Evolutionary conservation across 2,797 vertebrate genomes (phyloP), one percentile per base, ranked within the genome.

Genomic region (Vultur gryphus): DNA sequence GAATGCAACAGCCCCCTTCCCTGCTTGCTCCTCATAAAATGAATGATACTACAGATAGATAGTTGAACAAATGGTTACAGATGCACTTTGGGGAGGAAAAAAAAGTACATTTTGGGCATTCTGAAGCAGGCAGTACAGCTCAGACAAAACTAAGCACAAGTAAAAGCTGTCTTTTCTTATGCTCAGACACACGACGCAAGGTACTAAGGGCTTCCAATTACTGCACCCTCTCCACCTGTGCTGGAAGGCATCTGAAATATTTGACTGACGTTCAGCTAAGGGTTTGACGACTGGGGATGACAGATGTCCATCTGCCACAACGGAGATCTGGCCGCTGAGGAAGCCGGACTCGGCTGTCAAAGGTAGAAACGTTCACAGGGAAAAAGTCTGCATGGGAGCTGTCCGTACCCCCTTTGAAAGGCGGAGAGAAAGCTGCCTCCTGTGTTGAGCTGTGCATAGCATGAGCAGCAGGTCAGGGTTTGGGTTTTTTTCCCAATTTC

Each of bases 301-400:
- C n/a, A 39, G 24, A 23, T 9, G 21, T 57, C 78, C 59, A 16
- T 43, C 46, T 65, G 57, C 64, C 41, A 58, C 39, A 19, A 0
- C 0, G 0, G 8, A 37, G 29, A 39, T 51, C 8, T 28, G 69
- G 58, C 37, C 10, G 13, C 11, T 5, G 12, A 64, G 28, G 55
- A 76, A 26, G 26, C 11, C 0, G 2, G 16, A 61, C 23, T 43
- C 2, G 16, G 51, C 26, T 71, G 52, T 7, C 5, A 39, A 28
- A 86, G 33, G 59, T 11, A 75, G 52, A 35, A 58, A 61, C 1
- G 13, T 18, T 44, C n/a, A 18, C 28, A 41, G 29, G 7, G 31
- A 58, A 73, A 73, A 69, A 58, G 10, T 16, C 67, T 16, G 10
- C 6, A 16, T 0, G 8, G 62, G 61, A 91, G 18, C 41, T 48